These are phyloP conservation scores for Erythrocercus mccallii DNA, from an alignment of 2,113 vertebrate genomes.

Conservation along the genomic window DNA sequence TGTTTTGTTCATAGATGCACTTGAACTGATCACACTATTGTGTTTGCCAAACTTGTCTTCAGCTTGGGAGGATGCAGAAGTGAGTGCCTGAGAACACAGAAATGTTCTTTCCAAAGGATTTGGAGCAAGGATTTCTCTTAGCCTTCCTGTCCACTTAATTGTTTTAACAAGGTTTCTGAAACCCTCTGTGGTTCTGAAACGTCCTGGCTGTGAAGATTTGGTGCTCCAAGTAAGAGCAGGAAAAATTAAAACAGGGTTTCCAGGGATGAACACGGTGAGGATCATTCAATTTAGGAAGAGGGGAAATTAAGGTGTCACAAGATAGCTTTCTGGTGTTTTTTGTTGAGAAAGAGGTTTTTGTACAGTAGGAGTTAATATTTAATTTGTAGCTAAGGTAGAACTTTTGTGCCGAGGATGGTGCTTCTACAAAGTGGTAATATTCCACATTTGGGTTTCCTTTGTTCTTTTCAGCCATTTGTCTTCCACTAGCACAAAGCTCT, in stretches of 20 bases:
- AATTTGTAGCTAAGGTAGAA: background rate
- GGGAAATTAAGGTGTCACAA: background rate
- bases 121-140: background rate
- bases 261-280: background rate
- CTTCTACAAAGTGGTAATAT: background rate
- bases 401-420: background rate
- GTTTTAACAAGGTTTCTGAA: background rate
- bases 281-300: background rate
- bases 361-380: background rate
- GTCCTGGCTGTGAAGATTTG: background rate
- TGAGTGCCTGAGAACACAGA: background rate
- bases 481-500: background rate
- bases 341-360: background rate
- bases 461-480: background rate
- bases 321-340: background rate
- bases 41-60: background rate
- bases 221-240: background rate
- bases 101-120: background rate
- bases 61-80: background rate
- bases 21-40: rapidly evolving
- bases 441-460: background rate
- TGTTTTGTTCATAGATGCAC: background rate
- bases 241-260: background rate
- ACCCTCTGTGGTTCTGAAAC: background rate
- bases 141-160: rapidly evolving